phyloP scores from a whole-genome alignment of 2,888 invertebrate genomes.

The Leucoma salicis region DNA sequence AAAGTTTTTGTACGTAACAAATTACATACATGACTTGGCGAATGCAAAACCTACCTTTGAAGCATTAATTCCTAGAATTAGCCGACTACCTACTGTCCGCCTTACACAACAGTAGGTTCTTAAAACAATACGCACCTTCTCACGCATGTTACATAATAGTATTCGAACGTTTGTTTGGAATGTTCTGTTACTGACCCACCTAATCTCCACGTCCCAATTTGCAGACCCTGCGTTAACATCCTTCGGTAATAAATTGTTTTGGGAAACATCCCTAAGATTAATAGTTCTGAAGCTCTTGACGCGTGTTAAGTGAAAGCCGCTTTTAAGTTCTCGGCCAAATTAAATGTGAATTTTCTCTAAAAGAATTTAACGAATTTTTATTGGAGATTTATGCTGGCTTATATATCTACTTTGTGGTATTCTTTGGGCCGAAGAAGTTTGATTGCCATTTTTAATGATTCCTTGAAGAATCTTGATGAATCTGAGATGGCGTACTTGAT shows the following conservation, averaged over 20 bases:
- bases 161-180: constrained; percentile 55
- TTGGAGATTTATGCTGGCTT: constrained; percentile 24
- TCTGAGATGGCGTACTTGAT: too few relatives aligned
- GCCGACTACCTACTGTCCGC: constrained; percentile 30
- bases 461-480: background rate
- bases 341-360: constrained; percentile 39
- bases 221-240: constrained; percentile 52
- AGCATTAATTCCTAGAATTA: constrained; percentile 27
- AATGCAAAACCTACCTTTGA: constrained; percentile 4
- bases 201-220: constrained; percentile 64
- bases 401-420: constrained; percentile 15
- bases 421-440: background rate
- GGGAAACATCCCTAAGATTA: constrained; percentile 71
- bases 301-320: constrained; percentile 63
- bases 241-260: constrained; percentile 73
- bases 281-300: constrained; percentile 63
- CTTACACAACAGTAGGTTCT: constrained; percentile 32
- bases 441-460: background rate
- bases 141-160: constrained; percentile 30
- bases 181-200: constrained; percentile 52
- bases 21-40: constrained; percentile 61
- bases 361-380: constrained; percentile 18
- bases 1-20: constrained; percentile 49
- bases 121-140: constrained; percentile 30
- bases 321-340: constrained; percentile 52